Conservation (phyloP, 1,140 invertebrate species). For the Parapsyche elsis region DNA sequence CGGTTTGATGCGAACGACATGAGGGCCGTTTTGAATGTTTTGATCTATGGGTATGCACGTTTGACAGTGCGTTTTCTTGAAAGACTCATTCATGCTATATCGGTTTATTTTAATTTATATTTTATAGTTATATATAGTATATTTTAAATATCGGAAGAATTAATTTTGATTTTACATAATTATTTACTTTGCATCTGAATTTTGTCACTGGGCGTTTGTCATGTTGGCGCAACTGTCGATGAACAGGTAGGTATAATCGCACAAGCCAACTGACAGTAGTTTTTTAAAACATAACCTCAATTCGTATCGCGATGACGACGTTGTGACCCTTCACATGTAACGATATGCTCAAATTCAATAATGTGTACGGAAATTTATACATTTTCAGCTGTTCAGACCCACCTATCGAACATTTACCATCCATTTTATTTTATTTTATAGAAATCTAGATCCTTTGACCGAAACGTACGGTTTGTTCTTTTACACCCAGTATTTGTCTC, state of each 20-base stretch:
- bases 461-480: conserved; percentile 98
- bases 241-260: background rate
- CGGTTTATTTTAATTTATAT: too few relatives aligned
- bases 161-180: too few relatives aligned
- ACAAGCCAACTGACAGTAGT: too few relatives aligned
- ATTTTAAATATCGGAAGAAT: too few relatives aligned
- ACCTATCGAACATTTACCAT: background rate
- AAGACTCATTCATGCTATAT: too few relatives aligned
- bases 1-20: too few relatives aligned
- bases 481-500: conserved; percentile 97
- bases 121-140: too few relatives aligned
- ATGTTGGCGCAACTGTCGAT: background rate
- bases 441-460: conserved; percentile 95
- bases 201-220: background rate
- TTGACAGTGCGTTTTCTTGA: too few relatives aligned
- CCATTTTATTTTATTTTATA: conserved; percentile 63
- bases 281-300: background rate
- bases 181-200: too few relatives aligned
- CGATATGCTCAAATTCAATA: conserved; percentile 96
- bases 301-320: conserved; percentile 83
- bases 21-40: too few relatives aligned
- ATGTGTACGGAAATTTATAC: conserved; percentile 78
- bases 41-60: too few relatives aligned
- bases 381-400: background rate
- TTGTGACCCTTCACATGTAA: conserved; percentile 92